Evolutionary conservation across 2,797 vertebrate genomes (phyloP).

Genomic region (Karalla daura): DNA sequence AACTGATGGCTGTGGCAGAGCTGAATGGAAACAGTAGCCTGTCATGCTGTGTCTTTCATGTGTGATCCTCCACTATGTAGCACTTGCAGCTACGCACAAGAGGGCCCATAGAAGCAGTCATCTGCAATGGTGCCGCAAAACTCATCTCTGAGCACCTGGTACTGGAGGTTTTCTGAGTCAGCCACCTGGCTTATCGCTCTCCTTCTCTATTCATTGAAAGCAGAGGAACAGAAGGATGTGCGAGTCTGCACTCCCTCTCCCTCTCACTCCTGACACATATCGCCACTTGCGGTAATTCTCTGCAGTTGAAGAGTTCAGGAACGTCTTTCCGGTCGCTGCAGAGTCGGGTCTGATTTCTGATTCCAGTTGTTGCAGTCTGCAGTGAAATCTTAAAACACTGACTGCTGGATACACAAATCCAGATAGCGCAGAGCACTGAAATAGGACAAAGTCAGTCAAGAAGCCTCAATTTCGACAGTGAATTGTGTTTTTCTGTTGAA

Average conservation of each 20-base stretch:
- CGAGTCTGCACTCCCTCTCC: constrained; percentile 12
- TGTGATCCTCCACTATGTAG: constrained; percentile 59
- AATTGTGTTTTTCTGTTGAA: neutral
- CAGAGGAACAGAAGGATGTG: constrained; percentile 24
- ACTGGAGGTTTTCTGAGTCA: constrained; percentile 64
- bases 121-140: constrained; percentile 55
- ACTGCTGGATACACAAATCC: too few species aligned
- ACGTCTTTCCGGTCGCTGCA: constrained; percentile 26
- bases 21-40: constrained; percentile 64
- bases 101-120: constrained; percentile 49
- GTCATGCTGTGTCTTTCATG: constrained; percentile 73
- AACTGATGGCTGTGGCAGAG: constrained; percentile 61
- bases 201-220: constrained; percentile 34
- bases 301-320: constrained; percentile 6
- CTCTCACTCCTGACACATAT: constrained; percentile 4
- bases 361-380: constrained; percentile 7
- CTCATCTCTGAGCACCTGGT: constrained; percentile 56
- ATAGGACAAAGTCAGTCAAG: too few species aligned
- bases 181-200: constrained; percentile 52
- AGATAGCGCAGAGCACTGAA: too few species aligned
- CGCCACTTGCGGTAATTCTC: constrained; percentile 45
- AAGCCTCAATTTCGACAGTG: neutral
- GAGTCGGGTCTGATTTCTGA: constrained; percentile 30
- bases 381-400: neutral
- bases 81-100: constrained; percentile 47